Evolutionary conservation across 2,888 invertebrate species (phyloP), one percentile per base, ranked within the genome.

Genomic region (Meganola albula): DNA sequence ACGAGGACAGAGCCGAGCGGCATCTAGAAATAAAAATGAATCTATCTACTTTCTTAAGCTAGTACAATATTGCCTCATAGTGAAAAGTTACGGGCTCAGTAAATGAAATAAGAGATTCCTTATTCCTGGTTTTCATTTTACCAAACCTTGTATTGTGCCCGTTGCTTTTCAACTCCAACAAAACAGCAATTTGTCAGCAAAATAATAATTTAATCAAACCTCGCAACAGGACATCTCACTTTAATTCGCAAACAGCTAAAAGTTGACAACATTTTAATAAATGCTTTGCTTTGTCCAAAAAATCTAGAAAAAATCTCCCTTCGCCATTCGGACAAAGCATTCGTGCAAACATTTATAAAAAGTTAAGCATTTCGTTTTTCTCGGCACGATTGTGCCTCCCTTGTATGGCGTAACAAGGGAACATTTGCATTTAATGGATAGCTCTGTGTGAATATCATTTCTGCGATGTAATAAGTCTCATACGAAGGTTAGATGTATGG

Each of bases 251-350:
- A 32, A 14, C 29, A 31, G 36, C 24, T 44, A 62, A 68, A 73
- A 70, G 61, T 70, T 68, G 66, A 59, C 67, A 72, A 73, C 61
- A 63, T 73, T 77, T 76, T 72, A 74, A 73, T 75, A 74, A 75
- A 74, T 70, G 62, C 66, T 51, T 58, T 48, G 59, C 67, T 68
- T 75, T 74, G 74, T 77, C 47, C 58, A 54, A 57, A 67, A 63
- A 59, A 62, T 77, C 47, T 58, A 54, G 56, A 67, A 63, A 59
- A 62, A 52, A 36, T 36, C 44, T 38, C 58, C 62, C 63, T 58
- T 73, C 71, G 70, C 71, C 58, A 69, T 65, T 63, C 61, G 59
- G 54, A 75, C 77, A 75, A 75, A 74, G 72, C 65, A 59, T 65
- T 69, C 69, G 68, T 64, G 65, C 67, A 69, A 74, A 76, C 68